Conservation (phyloP, 2,888 invertebrate genomes). For the Rhimphoctona megacephalus region DNA sequence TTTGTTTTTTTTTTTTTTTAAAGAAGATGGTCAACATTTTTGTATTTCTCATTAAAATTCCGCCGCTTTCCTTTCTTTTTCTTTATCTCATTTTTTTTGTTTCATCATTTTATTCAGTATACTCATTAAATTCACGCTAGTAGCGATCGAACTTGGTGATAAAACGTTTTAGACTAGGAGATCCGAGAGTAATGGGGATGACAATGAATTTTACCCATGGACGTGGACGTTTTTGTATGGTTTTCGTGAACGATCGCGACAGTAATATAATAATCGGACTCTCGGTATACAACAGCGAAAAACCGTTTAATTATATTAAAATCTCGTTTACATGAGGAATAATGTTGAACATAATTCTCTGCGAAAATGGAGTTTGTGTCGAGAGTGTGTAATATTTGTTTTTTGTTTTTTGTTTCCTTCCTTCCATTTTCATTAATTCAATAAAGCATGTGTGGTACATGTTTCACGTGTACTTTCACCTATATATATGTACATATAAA, state of each 20-base stretch:
- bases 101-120: constrained; percentile 63
- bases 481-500: constrained; percentile 40
- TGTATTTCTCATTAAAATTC: constrained; percentile 15
- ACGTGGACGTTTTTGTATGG: constrained; percentile 29
- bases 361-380: constrained; percentile 10
- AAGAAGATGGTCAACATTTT: constrained; percentile 47
- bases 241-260: constrained; percentile 56
- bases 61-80: constrained; percentile 28
- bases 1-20: constrained; percentile 16
- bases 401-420: background rate
- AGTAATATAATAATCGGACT: constrained; percentile 61
- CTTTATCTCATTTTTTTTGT: constrained; percentile 66
- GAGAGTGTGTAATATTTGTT: constrained; percentile 17
- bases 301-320: constrained; percentile 55
- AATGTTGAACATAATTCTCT: constrained; percentile 40
- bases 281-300: constrained; percentile 36
- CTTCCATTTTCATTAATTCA: constrained; percentile 7
- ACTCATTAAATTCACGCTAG: constrained; percentile 69
- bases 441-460: constrained; percentile 48
- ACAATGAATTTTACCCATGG: constrained; percentile 51
- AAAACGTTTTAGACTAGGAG: constrained; percentile 71
- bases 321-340: constrained; percentile 54
- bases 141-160: constrained; percentile 78
- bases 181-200: constrained; percentile 57
- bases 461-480: constrained; percentile 58